phyloP scores from a whole-genome alignment of 37 sponge, comb jelly and placozoan genomes.

The Ephydatia muelleri region DNA sequence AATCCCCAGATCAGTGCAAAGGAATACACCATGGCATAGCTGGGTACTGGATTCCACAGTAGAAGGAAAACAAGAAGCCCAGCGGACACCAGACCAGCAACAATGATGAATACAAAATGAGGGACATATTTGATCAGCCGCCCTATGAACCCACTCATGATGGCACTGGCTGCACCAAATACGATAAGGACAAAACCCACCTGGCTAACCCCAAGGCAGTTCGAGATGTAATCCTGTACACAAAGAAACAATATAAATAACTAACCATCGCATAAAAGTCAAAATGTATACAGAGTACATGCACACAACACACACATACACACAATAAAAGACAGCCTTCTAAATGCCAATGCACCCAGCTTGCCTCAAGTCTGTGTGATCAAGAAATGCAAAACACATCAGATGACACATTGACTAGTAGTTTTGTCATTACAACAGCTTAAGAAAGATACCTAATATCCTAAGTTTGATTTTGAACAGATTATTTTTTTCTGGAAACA shows the following conservation, averaged over 20 bases:
- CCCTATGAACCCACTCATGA: slow-evolving; percentile 11
- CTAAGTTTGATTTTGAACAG: too few relatives aligned
- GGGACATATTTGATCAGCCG: slow-evolving; percentile 18
- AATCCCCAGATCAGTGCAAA: slow-evolving; percentile 18
- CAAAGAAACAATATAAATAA: too few relatives aligned
- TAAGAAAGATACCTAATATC: too few relatives aligned
- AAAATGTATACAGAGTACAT: too few relatives aligned
- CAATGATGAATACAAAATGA: slow-evolving; percentile 10
- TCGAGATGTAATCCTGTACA: slow-evolving; percentile 15
- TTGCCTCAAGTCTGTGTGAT: too few relatives aligned
- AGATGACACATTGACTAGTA: too few relatives aligned
- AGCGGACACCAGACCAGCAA: neutral
- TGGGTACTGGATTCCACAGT: slow-evolving; percentile 33
- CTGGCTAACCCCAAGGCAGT: slow-evolving; percentile 27
- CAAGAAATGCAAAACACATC: neutral
- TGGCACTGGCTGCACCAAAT: slow-evolving; percentile 22
- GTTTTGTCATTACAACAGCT: too few relatives aligned
- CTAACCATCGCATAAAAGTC: too few relatives aligned
- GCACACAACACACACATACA: too few relatives aligned
- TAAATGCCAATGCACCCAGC: too few relatives aligned
- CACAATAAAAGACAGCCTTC: too few relatives aligned
- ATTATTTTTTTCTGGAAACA: too few relatives aligned
- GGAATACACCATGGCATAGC: slow-evolving; percentile 10
- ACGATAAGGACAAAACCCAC: slow-evolving; percentile 18
- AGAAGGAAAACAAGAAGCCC: slow-evolving; percentile 16